A percentile compares a stretch with the other conserved stretches of the same genome.
These are phyloP conservation scores for Etheostoma perlongum DNA, from an alignment of 2,797 vertebrate genomes.

Conservation along the genomic window DNA sequence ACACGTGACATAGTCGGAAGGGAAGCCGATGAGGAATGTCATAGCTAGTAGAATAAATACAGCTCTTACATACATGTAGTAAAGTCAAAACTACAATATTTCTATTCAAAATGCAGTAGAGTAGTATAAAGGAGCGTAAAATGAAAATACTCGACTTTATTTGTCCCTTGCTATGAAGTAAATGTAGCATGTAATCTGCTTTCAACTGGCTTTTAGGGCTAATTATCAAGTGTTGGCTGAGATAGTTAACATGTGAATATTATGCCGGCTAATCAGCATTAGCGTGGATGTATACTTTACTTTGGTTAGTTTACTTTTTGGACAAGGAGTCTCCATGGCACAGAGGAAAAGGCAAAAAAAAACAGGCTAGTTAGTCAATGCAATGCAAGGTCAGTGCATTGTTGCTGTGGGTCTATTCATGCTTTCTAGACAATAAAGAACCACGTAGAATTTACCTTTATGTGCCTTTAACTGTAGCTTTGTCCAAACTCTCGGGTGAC, in stretches of 20 bases:
- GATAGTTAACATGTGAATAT: neutral
- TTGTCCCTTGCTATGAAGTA: too few species aligned
- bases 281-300: too few species aligned
- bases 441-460: too few species aligned
- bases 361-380: neutral
- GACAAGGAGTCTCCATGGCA: neutral
- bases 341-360: neutral
- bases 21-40: constrained; percentile 57
- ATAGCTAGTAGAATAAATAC: neutral
- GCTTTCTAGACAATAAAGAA: neutral
- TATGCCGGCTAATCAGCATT: neutral
- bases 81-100: too few species aligned
- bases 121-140: too few species aligned
- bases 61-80: too few species aligned
- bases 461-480: too few species aligned
- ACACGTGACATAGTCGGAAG: constrained; percentile 47
- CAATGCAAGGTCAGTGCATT: neutral
- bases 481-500: too few species aligned
- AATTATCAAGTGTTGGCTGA: neutral
- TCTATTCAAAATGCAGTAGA: too few species aligned
- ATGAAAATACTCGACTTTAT: too few species aligned
- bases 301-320: neutral
- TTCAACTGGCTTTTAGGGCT: neutral
- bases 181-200: too few species aligned
- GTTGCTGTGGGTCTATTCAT: too few species aligned